These are phyloP conservation scores for Lycophotia porphyrea DNA, from an alignment of 2,888 invertebrate genomes.

Conservation along the genomic window DNA sequence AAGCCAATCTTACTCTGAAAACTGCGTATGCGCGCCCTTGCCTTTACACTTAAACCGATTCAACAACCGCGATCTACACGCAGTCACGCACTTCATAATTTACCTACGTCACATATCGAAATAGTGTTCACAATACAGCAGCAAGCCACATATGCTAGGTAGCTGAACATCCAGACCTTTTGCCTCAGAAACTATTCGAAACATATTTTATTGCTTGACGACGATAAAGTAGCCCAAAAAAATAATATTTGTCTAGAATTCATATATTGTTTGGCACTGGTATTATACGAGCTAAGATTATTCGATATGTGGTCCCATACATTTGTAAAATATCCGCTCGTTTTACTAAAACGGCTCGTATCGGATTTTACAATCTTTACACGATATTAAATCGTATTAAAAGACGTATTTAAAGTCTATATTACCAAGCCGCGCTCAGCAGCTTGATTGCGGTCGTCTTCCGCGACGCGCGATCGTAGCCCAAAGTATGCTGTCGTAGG, in stretches of 20 bases:
- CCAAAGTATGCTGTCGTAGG: too few species aligned
- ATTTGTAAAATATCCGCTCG: conserved; percentile 19
- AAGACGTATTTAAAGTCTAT: too few species aligned
- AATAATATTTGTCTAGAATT: background rate
- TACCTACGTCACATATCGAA: background rate
- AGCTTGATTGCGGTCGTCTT: too few species aligned
- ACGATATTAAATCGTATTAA: too few species aligned
- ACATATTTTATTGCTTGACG: conserved; percentile 21
- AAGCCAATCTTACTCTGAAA: conserved; percentile 43
- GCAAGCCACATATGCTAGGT: background rate
- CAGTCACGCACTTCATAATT: background rate
- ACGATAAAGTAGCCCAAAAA: conserved; percentile 10
- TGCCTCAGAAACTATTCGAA: background rate
- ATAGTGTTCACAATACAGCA: conserved; percentile 1
- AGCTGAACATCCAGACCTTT: background rate
- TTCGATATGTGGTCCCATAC: conserved; percentile 12
- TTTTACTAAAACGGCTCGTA: too few species aligned
- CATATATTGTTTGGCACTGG: conserved; percentile 14
- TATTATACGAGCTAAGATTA: conserved; percentile 23
- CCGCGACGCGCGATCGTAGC: too few species aligned
- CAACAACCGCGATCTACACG: background rate
- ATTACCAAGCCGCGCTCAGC: too few species aligned
- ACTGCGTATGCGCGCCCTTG: background rate
- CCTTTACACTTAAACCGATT: background rate
- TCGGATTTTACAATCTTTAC: too few species aligned